Conservation (phyloP, 2,888 invertebrate species). For the Electrophaes corylata region DNA sequence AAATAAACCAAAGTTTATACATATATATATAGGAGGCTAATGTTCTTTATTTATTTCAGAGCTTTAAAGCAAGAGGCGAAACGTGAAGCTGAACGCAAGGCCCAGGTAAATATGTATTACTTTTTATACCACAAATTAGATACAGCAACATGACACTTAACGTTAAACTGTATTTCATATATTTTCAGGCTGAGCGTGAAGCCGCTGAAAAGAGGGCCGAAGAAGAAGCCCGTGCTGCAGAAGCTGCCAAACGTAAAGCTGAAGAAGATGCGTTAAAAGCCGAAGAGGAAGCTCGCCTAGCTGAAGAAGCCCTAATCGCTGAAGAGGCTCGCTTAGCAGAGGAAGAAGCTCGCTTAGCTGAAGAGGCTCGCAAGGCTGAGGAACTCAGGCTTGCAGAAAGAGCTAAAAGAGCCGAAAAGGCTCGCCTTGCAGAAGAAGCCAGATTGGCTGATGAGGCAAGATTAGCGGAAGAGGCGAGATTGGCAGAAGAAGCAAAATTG, state of each 20-base stretch:
- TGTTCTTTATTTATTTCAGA: constrained; percentile 52
- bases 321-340: constrained; percentile 76
- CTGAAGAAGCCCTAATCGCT: constrained; percentile 73
- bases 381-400: constrained; percentile 71
- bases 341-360: constrained; percentile 71
- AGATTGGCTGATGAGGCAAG: constrained; percentile 72
- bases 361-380: constrained; percentile 63
- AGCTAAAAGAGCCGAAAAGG: constrained; percentile 67
- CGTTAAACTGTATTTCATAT: background rate
- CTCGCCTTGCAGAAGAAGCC: constrained; percentile 67
- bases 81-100: constrained; percentile 78
- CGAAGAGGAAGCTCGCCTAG: constrained; percentile 83
- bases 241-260: constrained; percentile 79
- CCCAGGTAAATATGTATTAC: constrained; percentile 65
- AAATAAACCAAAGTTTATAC: background rate
- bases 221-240: constrained; percentile 81
- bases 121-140: background rate
- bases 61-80: constrained; percentile 81
- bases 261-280: constrained; percentile 78
- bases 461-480: constrained; percentile 65
- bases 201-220: constrained; percentile 77
- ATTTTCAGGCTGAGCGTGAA: constrained; percentile 67
- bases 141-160: background rate
- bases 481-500: constrained; percentile 66
- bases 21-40: background rate